phyloP scores from a whole-genome alignment of 1,140 invertebrate species.

The Bombus picipes region DNA sequence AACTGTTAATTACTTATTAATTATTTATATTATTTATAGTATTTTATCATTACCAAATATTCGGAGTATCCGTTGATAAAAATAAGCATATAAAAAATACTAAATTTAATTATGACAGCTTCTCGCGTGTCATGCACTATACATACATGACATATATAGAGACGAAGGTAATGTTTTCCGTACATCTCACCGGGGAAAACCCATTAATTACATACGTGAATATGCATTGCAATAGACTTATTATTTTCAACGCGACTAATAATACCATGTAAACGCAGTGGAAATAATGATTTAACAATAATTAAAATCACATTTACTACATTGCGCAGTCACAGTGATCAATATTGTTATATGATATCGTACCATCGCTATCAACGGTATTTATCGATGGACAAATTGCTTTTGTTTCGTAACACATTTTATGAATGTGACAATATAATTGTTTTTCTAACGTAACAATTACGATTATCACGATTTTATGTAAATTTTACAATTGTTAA shows the following conservation, averaged over 20 bases:
- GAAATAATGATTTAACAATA: background rate
- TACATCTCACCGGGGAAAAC: slow-evolving; percentile 42
- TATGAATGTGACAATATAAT: background rate
- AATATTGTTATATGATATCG: background rate
- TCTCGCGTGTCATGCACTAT: background rate
- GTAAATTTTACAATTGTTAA: background rate
- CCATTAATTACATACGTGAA: background rate
- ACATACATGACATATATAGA: background rate
- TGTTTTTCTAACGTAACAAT: background rate
- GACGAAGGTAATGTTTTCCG: background rate
- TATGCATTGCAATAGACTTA: background rate
- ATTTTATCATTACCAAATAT: background rate
- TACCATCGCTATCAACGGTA: background rate
- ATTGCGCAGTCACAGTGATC: background rate
- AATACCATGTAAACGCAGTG: background rate
- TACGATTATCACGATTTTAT: background rate
- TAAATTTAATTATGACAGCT: background rate
- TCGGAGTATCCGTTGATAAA: background rate
- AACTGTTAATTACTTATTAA: background rate
- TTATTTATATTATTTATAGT: background rate
- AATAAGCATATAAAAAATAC: background rate
- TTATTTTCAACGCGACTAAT: background rate
- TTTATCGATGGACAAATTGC: background rate
- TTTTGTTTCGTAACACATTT: background rate
- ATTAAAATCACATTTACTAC: background rate